A percentile compares a stretch with the other conserved stretches of the same genome.
These are phyloP conservation scores for Cydia amplana DNA, from an alignment of 1,140 invertebrate species.

Conservation along the genomic window DNA sequence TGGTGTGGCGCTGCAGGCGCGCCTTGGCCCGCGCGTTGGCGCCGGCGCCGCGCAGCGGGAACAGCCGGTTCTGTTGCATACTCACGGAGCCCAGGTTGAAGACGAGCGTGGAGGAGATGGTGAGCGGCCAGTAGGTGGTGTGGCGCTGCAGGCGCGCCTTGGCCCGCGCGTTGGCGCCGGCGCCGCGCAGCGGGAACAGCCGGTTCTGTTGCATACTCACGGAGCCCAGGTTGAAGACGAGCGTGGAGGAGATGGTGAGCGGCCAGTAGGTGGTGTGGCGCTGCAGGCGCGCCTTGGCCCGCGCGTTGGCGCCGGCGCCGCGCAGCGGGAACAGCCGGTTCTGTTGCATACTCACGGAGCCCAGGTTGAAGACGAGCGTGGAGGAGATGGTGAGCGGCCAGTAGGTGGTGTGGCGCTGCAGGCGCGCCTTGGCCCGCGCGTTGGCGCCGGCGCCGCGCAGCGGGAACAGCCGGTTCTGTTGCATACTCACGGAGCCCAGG, in stretches of 20 bases:
- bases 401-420: constrained; percentile 91
- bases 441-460: constrained; percentile 66
- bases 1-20: constrained; percentile 87
- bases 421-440: constrained; percentile 83
- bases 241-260: constrained; percentile 92
- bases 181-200: no score
- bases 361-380: constrained; percentile 94
- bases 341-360: constrained; percentile 86
- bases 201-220: no score
- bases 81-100: constrained; percentile 92
- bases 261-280: constrained; percentile 95
- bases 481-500: constrained; percentile 87
- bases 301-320: constrained; percentile 74
- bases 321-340: no score
- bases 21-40: constrained; percentile 83
- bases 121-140: constrained; percentile 96
- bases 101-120: constrained; percentile 93
- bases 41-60: constrained; percentile 39
- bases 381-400: constrained; percentile 96
- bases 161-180: constrained; percentile 81
- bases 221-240: constrained; percentile 92
- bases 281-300: constrained; percentile 85
- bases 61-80: no score
- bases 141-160: constrained; percentile 86
- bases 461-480: no score